Evolutionary conservation across 2,888 invertebrate genomes (phyloP).

Genomic region (Netelia fuscicornis): DNA sequence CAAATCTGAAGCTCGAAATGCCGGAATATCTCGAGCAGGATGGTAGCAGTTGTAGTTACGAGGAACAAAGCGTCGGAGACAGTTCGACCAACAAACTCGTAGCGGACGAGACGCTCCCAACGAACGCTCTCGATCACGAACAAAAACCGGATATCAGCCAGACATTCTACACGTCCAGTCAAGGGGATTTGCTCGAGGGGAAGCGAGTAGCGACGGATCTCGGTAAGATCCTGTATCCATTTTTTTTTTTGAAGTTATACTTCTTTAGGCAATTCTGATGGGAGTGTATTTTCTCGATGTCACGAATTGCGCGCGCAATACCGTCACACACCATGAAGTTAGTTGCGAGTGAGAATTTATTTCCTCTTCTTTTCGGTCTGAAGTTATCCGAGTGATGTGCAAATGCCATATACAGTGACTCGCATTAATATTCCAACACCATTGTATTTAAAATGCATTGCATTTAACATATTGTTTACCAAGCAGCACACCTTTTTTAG

Average conservation of each 20-base stretch:
- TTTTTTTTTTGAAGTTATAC: not conserved
- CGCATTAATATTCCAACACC: no score
- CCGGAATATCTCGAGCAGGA: conserved; percentile 86
- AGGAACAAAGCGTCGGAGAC: conserved; percentile 82
- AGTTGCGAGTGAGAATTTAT: no score
- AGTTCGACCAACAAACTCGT: conserved; percentile 79
- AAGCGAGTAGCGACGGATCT: conserved; percentile 81
- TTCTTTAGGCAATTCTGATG: no score
- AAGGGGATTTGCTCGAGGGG: conserved; percentile 79
- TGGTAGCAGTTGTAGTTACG: conserved; percentile 84
- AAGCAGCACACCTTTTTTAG: no score
- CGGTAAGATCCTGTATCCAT: conserved; percentile 74
- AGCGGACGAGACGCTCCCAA: conserved; percentile 79
- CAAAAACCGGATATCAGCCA: conserved; percentile 83
- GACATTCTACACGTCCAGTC: conserved; percentile 82
- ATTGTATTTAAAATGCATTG: no score
- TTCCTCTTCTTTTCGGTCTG: no score
- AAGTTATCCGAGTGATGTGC: no score
- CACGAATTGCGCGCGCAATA: no score
- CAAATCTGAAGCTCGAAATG: conserved; percentile 86
- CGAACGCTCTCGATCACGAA: conserved; percentile 80
- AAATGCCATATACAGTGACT: no score
- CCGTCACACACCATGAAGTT: no score
- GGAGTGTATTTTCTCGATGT: no score
- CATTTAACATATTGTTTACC: no score